These are phyloP conservation scores for Chiridota heheva DNA, from an alignment of 35 echinoderm and acorn worm species.

Conservation along the genomic window DNA sequence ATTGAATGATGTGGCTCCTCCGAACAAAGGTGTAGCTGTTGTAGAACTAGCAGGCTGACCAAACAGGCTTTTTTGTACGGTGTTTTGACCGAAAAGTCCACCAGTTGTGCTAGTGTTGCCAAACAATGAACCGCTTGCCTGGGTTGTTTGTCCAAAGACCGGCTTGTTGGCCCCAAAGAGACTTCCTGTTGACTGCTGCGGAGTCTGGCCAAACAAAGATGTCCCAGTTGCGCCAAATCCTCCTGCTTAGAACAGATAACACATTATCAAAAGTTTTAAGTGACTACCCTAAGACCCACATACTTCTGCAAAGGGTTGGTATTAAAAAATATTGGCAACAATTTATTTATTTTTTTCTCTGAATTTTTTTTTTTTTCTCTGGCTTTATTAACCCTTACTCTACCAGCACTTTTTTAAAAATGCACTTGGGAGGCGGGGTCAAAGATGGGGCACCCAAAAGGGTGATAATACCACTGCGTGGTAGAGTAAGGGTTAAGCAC, in stretches of 20 bases:
- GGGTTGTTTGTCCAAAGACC: slow-evolving; percentile 32
- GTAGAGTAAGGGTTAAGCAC: too few relatives aligned
- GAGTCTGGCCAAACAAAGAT: slow-evolving; percentile 49
- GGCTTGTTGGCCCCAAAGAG: slow-evolving; percentile 51
- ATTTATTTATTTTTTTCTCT: too few relatives aligned
- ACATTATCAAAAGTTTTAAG: not conserved
- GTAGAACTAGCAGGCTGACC: slow-evolving; percentile 50
- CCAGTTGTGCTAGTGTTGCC: slow-evolving; percentile 40
- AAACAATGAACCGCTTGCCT: slow-evolving; percentile 27
- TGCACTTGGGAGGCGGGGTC: too few relatives aligned
- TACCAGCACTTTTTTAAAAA: too few relatives aligned
- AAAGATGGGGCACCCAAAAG: too few relatives aligned
- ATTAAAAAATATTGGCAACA: too few relatives aligned
- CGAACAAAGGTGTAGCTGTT: slow-evolving; percentile 65
- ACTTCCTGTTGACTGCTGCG: slow-evolving; percentile 11
- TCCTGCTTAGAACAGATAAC: not conserved
- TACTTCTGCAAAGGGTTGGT: too few relatives aligned
- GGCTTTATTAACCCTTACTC: too few relatives aligned
- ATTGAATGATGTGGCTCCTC: slow-evolving; percentile 23
- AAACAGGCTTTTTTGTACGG: slow-evolving; percentile 64
- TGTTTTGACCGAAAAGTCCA: slow-evolving; percentile 65
- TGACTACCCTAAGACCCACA: too few relatives aligned
- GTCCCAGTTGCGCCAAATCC: slow-evolving; percentile 27
- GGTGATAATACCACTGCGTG: too few relatives aligned
- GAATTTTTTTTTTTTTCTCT: too few relatives aligned